These are phyloP conservation scores for Stegostoma tigrinum DNA, from an alignment of 2,113 vertebrate species.

Conservation along the genomic window DNA sequence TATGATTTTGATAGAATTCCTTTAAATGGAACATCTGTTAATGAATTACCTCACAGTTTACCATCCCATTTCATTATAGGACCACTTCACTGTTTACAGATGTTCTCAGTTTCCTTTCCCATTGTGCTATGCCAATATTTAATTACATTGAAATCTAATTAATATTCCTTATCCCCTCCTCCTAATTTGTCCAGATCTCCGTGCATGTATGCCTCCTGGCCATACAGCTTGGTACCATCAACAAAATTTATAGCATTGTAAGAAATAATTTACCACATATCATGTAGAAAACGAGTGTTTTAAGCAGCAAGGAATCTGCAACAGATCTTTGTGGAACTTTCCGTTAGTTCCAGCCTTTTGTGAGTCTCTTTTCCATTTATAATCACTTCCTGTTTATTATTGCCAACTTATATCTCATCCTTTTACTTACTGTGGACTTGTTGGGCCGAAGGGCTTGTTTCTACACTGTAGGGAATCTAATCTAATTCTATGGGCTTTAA, in stretches of 20 bases:
- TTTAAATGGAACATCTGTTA: neutral
- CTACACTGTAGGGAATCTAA: too few relatives aligned
- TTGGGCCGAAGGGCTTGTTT: too few relatives aligned
- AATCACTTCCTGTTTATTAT: neutral
- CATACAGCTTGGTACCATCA: conserved; percentile 24
- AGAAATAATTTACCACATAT: neutral
- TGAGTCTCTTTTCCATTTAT: neutral
- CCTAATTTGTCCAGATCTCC: neutral
- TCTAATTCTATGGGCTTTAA: neutral
- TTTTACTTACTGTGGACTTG: neutral
- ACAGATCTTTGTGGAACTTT: neutral
- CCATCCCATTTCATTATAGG: neutral
- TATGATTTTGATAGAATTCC: neutral
- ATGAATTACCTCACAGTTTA: neutral
- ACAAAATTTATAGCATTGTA: neutral
- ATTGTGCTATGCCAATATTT: neutral
- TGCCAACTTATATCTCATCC: neutral
- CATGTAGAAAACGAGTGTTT: neutral
- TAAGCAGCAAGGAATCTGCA: neutral
- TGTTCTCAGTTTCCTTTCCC: neutral
- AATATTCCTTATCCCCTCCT: neutral
- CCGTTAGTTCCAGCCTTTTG: neutral
- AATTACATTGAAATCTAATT: neutral
- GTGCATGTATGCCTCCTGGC: neutral
- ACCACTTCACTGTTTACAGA: neutral